phyloP scores from a whole-genome alignment of 2,113 vertebrate genomes.

The Sorex araneus region DNA sequence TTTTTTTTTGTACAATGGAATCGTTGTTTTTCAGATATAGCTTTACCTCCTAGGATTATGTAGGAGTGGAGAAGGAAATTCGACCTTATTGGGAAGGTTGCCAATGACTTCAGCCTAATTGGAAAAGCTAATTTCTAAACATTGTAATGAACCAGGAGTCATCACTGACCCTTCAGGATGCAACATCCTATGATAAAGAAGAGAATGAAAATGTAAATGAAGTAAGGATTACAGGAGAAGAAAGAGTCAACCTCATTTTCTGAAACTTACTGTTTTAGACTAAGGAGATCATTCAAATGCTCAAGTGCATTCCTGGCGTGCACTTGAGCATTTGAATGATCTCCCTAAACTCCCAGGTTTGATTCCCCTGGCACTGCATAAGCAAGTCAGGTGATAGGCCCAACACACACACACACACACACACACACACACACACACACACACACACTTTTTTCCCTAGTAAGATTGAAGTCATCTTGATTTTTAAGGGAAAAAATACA shows the following conservation, averaged over 20 bases:
- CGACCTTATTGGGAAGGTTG: slow-evolving; percentile 45
- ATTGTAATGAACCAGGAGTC: neutral
- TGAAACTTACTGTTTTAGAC: neutral
- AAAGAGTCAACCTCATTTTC: slow-evolving; percentile 7
- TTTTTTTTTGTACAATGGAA: slow-evolving; percentile 50
- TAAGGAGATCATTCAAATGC: too few species aligned
- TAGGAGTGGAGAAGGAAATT: neutral
- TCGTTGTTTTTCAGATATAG: slow-evolving; percentile 35
- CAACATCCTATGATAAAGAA: neutral
- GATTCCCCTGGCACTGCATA: neutral
- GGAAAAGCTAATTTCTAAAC: slow-evolving; percentile 40
- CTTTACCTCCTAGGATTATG: slow-evolving; percentile 62
- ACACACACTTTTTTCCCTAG: neutral
- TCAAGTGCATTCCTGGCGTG: neutral
- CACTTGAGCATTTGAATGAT: neutral
- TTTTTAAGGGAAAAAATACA: neutral
- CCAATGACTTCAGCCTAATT: slow-evolving; percentile 42
- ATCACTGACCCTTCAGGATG: neutral
- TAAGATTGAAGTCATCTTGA: neutral
- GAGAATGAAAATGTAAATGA: neutral
- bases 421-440: too few species aligned
- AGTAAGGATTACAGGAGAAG: neutral
- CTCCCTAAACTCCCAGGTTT: neutral
- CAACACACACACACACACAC: too few species aligned
- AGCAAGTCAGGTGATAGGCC: too few species aligned